Conservation (phyloP, 2,888 invertebrate species). For the Caenorhabditis virilis region DNA sequence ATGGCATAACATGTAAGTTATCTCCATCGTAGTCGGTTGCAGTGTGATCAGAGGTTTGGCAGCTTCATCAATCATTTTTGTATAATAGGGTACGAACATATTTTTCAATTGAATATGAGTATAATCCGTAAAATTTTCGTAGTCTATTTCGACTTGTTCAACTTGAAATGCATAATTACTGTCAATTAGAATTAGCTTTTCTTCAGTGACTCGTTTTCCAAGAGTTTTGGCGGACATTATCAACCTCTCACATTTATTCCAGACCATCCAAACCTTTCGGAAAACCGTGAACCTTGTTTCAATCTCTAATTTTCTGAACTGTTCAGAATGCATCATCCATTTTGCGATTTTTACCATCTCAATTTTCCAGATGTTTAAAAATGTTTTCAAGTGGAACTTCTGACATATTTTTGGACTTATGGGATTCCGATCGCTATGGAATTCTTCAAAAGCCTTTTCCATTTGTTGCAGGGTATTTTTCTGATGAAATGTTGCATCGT, state of each 20-base stretch:
- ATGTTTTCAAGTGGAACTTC: no score
- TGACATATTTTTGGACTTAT: no score
- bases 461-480: no score
- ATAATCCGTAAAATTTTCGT: constrained; percentile 1
- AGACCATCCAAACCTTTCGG: constrained; percentile 30
- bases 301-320: constrained; percentile 13
- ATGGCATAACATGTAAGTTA: constrained; percentile 15
- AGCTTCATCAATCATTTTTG: constrained; percentile 11
- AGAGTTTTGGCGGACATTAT: constrained; percentile 10
- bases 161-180: constrained; percentile 5
- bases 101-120: no score
- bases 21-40: constrained; percentile 9
- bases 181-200: constrained; percentile 13
- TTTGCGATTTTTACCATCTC: no score
- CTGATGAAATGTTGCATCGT: no score
- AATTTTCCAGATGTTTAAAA: no score
- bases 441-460: no score
- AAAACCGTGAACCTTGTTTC: constrained; percentile 15
- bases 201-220: constrained; percentile 9
- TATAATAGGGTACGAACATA: no score
- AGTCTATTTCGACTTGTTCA: constrained; percentile 8
- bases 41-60: constrained; percentile 6
- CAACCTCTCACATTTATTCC: constrained; percentile 16
- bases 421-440: no score
- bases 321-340: constrained; percentile 18